Conservation (phyloP, 2,113 vertebrate species). For the Calypte anna region DNA sequence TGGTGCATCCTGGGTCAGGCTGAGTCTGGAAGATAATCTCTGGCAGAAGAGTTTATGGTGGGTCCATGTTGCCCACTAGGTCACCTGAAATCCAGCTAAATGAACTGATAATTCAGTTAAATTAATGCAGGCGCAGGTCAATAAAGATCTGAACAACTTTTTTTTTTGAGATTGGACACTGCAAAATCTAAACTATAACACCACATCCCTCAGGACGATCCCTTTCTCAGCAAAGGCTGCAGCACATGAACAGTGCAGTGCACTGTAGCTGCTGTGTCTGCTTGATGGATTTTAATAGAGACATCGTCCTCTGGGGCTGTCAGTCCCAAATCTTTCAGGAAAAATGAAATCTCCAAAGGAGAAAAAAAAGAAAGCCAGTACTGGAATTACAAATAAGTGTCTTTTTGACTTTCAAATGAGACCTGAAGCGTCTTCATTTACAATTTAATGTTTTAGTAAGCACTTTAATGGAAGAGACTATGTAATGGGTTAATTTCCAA, state of each 20-base stretch:
- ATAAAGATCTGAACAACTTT: not conserved
- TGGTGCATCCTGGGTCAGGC: not conserved
- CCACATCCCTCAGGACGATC: not conserved
- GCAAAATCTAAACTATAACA: not conserved
- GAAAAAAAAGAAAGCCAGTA: not conserved
- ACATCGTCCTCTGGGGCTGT: not conserved
- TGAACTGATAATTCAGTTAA: not conserved
- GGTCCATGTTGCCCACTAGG: not conserved
- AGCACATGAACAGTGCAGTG: not conserved
- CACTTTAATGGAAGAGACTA: conserved; percentile 39
- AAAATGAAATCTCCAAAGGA: not conserved
- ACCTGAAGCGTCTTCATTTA: conserved; percentile 45
- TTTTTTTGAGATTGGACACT: not conserved
- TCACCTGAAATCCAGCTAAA: not conserved
- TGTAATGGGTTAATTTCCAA: conserved; percentile 67
- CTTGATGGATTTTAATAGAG: not conserved
- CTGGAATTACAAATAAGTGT: conserved; percentile 5
- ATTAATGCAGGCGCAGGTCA: not conserved
- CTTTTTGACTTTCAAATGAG: conserved; percentile 54
- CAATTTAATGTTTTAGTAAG: conserved; percentile 50
- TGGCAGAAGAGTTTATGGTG: not conserved
- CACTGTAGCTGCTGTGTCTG: not conserved
- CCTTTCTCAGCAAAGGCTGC: not conserved
- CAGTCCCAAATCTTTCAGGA: not conserved
- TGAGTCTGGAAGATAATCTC: not conserved